These are phyloP conservation scores for Spatulosminthurus flaviceps DNA, from an alignment of 2,888 invertebrate genomes.

Conservation along the genomic window DNA sequence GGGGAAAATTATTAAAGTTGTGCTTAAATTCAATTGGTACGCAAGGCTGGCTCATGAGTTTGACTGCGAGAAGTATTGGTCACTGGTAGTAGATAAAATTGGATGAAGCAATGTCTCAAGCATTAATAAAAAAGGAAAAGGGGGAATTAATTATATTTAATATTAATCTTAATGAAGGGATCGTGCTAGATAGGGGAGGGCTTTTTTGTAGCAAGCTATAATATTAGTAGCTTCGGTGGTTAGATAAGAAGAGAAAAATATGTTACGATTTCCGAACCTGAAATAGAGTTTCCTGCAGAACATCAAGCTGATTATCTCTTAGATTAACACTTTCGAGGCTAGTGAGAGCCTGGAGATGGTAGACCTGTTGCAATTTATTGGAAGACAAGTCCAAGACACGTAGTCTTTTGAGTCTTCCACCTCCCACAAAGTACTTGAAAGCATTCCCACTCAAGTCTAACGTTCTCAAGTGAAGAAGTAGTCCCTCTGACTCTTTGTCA, in stretches of 20 bases:
- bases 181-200: too few relatives aligned
- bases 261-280: conserved; percentile 53
- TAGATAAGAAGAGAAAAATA: not conserved
- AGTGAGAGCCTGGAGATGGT: conserved; percentile 53
- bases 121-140: too few relatives aligned
- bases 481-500: conserved; percentile 7
- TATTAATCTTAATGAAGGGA: too few relatives aligned
- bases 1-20: too few relatives aligned
- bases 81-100: too few relatives aligned
- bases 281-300: conserved; percentile 59
- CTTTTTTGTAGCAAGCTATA: too few relatives aligned
- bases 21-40: too few relatives aligned
- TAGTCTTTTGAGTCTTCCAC: conserved; percentile 55
- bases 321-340: conserved; percentile 63
- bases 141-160: too few relatives aligned
- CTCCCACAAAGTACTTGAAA: conserved; percentile 61
- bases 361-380: conserved; percentile 60
- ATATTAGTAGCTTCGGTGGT: too few relatives aligned
- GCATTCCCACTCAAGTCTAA: conserved; percentile 63
- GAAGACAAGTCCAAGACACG: conserved; percentile 62
- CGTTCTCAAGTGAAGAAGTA: conserved; percentile 56
- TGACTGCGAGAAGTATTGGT: too few relatives aligned
- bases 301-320: conserved; percentile 61
- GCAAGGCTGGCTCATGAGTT: too few relatives aligned
- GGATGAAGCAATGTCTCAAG: too few relatives aligned